Conservation (phyloP, 2,113 vertebrate genomes). For the Bettongia penicillata region DNA sequence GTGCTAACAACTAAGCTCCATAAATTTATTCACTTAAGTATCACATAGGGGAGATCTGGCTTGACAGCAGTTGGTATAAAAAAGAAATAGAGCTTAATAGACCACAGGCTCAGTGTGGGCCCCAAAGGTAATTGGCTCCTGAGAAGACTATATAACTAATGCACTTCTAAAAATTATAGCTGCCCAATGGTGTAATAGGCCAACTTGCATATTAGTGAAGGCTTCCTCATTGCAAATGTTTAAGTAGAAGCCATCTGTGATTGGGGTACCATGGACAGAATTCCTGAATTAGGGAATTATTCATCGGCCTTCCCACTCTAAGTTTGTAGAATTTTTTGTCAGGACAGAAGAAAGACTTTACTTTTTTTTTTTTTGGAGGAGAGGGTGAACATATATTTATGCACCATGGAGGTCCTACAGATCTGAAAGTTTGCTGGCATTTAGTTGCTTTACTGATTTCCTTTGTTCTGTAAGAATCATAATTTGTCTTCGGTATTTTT, state of each 20-base stretch:
- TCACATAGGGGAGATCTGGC: background rate
- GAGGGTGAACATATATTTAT: slow-evolving; percentile 8
- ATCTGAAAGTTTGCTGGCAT: slow-evolving; percentile 7
- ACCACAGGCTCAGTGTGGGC: background rate
- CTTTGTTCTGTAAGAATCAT: slow-evolving; percentile 27
- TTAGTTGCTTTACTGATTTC: slow-evolving; percentile 6
- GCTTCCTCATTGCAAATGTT: background rate
- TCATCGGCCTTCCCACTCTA: background rate
- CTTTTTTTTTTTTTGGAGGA: slow-evolving; percentile 36
- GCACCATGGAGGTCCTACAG: slow-evolving; percentile 13
- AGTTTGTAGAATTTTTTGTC: background rate
- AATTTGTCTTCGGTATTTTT: slow-evolving; percentile 4
- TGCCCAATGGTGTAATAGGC: background rate
- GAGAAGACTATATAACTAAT: background rate
- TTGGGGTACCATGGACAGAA: background rate
- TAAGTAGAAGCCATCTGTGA: background rate
- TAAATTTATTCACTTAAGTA: background rate
- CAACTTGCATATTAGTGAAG: background rate
- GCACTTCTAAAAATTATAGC: background rate
- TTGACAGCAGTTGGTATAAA: background rate
- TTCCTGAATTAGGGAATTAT: background rate
- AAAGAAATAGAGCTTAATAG: background rate
- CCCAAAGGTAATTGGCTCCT: background rate
- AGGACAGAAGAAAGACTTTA: background rate
- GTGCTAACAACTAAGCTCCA: background rate